Evolutionary conservation across 2,113 vertebrate species (phyloP).

Genomic region (Stegostoma tigrinum): DNA sequence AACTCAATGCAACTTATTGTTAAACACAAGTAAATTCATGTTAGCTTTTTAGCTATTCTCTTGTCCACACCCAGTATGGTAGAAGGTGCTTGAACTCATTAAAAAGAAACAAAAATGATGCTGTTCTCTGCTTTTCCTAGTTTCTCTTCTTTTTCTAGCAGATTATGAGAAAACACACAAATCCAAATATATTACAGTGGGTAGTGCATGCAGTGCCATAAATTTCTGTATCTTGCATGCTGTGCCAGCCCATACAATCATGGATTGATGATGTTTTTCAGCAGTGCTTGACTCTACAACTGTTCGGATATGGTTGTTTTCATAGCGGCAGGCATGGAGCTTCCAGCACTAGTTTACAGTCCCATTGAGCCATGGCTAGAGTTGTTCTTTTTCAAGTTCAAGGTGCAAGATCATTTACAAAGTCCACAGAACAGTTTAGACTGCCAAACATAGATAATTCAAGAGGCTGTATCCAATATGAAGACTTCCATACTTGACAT

Average conservation of each 20-base stretch:
- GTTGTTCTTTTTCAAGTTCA: background rate
- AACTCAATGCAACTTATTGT: background rate
- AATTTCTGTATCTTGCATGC: background rate
- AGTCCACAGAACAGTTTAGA: background rate
- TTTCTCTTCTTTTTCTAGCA: background rate
- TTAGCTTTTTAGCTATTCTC: background rate
- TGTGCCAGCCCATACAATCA: background rate
- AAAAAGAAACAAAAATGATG: background rate
- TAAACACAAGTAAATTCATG: background rate
- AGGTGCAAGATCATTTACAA: background rate
- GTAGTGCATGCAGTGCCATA: background rate
- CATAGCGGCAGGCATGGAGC: background rate
- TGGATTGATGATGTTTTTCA: background rate
- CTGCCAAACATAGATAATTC: background rate
- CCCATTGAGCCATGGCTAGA: background rate
- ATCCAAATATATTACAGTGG: background rate
- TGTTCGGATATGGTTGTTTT: background rate
- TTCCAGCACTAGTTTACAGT: background rate
- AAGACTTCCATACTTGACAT: background rate
- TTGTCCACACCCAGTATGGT: background rate
- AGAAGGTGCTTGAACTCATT: background rate
- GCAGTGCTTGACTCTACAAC: constrained; percentile 3
- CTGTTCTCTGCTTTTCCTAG: background rate
- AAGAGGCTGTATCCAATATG: background rate
- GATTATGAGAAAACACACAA: background rate